These are phyloP conservation scores for Sebastes nivosus DNA, from an alignment of 2,797 vertebrate genomes.

Conservation along the genomic window DNA sequence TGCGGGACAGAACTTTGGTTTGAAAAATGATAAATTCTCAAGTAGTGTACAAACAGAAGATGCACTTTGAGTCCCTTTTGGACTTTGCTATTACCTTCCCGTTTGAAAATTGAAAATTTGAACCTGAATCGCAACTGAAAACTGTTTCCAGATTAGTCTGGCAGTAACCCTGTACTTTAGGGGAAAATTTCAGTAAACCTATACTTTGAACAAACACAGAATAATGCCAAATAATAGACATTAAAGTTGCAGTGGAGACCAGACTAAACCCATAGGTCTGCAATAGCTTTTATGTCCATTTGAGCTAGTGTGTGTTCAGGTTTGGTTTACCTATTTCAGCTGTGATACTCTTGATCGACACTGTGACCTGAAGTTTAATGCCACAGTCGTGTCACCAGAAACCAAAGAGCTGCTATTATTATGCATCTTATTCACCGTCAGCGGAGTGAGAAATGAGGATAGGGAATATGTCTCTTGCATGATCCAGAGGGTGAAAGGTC, in stretches of 20 bases:
- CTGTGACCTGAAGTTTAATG: slow-evolving; percentile 70
- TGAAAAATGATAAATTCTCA: slow-evolving; percentile 68
- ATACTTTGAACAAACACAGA: slow-evolving; percentile 72
- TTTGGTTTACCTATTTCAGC: slow-evolving; percentile 64
- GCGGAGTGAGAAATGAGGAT: slow-evolving; percentile 46
- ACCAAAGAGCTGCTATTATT: slow-evolving; percentile 48
- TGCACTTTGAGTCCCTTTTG: slow-evolving; percentile 30
- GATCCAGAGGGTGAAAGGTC: slow-evolving; percentile 46
- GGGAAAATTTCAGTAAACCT: slow-evolving; percentile 59
- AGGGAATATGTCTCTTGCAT: slow-evolving; percentile 44
- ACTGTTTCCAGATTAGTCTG: slow-evolving; percentile 41
- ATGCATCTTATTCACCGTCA: slow-evolving; percentile 43
- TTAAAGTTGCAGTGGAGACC: slow-evolving; percentile 47
- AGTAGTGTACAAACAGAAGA: slow-evolving; percentile 43
- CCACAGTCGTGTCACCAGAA: slow-evolving; percentile 63
- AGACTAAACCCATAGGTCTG: slow-evolving; percentile 42
- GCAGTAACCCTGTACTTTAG: slow-evolving; percentile 61
- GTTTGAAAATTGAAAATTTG: slow-evolving; percentile 61
- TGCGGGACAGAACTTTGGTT: slow-evolving; percentile 63
- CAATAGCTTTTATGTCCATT: slow-evolving; percentile 60
- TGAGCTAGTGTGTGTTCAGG: slow-evolving; percentile 44
- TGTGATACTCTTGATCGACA: slow-evolving; percentile 53
- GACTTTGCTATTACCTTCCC: slow-evolving; percentile 33
- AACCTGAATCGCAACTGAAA: slow-evolving; percentile 57
- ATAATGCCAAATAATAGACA: slow-evolving; percentile 67